A percentile compares a stretch with the other conserved stretches of the same genome.
These are phyloP conservation scores for Aphodius granarius DNA, from an alignment of 2,888 invertebrate genomes.

Conservation along the genomic window DNA sequence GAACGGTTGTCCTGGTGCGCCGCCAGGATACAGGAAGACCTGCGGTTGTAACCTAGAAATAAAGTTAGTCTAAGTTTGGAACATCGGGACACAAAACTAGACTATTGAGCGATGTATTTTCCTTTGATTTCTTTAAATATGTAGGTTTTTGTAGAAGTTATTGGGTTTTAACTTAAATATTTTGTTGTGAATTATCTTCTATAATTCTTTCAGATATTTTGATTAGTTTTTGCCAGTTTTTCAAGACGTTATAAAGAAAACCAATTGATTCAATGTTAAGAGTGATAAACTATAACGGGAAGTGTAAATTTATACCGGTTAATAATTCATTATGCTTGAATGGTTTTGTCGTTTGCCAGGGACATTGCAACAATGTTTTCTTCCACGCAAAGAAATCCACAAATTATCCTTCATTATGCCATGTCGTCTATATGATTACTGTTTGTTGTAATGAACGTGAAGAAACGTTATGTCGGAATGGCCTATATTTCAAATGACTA, in stretches of 20 bases:
- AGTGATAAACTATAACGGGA: no score
- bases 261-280: no score
- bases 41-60: conserved; percentile 47
- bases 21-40: conserved; percentile 43
- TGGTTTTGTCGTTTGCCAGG: background rate
- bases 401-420: background rate
- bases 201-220: no score
- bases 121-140: no score
- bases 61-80: no score
- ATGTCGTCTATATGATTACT: background rate
- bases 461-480: background rate
- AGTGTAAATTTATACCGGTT: background rate
- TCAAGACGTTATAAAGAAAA: no score
- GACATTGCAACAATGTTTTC: background rate
- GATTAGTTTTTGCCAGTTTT: no score
- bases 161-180: no score
- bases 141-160: no score
- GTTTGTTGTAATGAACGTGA: background rate
- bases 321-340: background rate
- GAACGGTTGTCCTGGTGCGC: conserved; percentile 46
- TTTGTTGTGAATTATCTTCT: no score
- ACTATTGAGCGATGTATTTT: no score
- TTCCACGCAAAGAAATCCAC: background rate
- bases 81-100: no score
- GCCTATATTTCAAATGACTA: background rate